A percentile compares a stretch with the other conserved stretches of the same genome.
phyloP scores from a whole-genome alignment of 2,888 invertebrate species.

The Anarsia innoxiella region DNA sequence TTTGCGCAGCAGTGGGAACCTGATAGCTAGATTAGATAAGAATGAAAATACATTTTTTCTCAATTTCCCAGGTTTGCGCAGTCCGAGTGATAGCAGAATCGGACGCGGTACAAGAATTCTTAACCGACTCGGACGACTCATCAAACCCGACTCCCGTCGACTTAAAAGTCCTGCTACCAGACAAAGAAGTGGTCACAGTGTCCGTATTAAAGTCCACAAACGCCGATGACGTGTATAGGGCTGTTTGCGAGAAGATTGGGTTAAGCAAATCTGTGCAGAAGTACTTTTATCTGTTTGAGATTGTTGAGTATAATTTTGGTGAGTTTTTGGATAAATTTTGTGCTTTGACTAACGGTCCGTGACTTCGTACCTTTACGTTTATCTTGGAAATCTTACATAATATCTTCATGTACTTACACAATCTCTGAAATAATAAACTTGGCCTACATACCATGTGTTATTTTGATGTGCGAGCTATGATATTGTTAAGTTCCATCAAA shows the following conservation, averaged over 20 bases:
- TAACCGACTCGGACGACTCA: slow-evolving; percentile 93
- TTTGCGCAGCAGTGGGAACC: too few species aligned
- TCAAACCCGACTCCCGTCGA: slow-evolving; percentile 84
- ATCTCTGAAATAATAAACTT: too few species aligned
- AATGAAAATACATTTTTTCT: too few species aligned
- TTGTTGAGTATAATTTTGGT: slow-evolving; percentile 98
- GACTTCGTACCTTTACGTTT: too few species aligned
- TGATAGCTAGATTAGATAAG: too few species aligned
- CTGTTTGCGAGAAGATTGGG: slow-evolving; percentile 88
- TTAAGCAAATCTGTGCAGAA: slow-evolving; percentile 87
- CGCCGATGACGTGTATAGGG: slow-evolving; percentile 92
- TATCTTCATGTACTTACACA: too few species aligned
- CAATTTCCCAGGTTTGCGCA: slow-evolving; percentile 91
- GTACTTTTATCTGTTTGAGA: slow-evolving; percentile 97
- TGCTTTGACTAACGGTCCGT: too few species aligned
- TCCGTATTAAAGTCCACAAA: slow-evolving; percentile 91
- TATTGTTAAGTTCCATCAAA: too few species aligned
- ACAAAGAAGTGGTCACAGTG: slow-evolving; percentile 91
- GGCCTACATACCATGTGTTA: too few species aligned
- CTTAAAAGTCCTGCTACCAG: slow-evolving; percentile 88
- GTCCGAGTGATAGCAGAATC: slow-evolving; percentile 98
- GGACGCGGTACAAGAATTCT: slow-evolving; percentile 97
- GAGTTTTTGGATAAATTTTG: too few species aligned
- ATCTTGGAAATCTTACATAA: too few species aligned
- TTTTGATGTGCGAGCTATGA: too few species aligned